These are phyloP conservation scores for Pachyrhynchus sulphureomaculatus DNA, from an alignment of 1,140 invertebrate genomes.

Conservation along the genomic window DNA sequence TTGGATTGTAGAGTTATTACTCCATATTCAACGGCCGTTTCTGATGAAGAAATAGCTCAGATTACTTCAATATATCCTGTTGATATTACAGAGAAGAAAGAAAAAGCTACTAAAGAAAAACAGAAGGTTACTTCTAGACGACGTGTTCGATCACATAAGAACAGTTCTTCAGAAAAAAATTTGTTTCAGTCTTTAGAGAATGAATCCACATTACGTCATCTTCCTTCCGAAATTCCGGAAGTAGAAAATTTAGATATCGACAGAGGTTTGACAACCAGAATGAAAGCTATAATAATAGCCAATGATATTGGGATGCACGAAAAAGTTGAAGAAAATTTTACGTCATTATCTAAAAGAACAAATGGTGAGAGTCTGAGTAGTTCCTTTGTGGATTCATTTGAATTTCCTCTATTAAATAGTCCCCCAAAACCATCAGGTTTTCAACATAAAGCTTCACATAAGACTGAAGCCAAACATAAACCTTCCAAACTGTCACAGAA, in stretches of 20 bases:
- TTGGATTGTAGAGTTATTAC: conserved; percentile 62
- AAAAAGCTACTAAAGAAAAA: conserved; percentile 45
- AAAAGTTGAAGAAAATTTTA: conserved; percentile 40
- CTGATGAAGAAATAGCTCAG: conserved; percentile 57
- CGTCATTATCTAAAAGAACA: conserved; percentile 25
- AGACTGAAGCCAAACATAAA: conserved; percentile 39
- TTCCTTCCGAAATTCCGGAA: conserved; percentile 21
- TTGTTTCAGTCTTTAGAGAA: conserved; percentile 19
- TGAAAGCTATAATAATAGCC: conserved; percentile 54
- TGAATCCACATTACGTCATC: conserved; percentile 16
- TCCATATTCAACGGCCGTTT: conserved; percentile 60
- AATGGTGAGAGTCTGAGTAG: conserved; percentile 7
- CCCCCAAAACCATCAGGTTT: conserved; percentile 19
- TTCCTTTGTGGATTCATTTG: conserved; percentile 29
- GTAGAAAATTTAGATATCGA: neutral
- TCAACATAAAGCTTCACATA: conserved; percentile 28
- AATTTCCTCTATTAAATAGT: conserved; percentile 40
- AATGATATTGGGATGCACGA: conserved; percentile 49
- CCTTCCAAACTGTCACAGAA: conserved; percentile 61
- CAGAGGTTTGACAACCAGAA: conserved; percentile 50
- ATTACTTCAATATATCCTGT: conserved; percentile 51
- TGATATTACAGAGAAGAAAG: conserved; percentile 42
- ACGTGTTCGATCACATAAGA: conserved; percentile 47
- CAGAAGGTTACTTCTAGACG: conserved; percentile 49
- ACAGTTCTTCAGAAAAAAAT: conserved; percentile 26